phyloP scores from a whole-genome alignment of 2,113 vertebrate genomes.

The Sylvia atricapilla region DNA sequence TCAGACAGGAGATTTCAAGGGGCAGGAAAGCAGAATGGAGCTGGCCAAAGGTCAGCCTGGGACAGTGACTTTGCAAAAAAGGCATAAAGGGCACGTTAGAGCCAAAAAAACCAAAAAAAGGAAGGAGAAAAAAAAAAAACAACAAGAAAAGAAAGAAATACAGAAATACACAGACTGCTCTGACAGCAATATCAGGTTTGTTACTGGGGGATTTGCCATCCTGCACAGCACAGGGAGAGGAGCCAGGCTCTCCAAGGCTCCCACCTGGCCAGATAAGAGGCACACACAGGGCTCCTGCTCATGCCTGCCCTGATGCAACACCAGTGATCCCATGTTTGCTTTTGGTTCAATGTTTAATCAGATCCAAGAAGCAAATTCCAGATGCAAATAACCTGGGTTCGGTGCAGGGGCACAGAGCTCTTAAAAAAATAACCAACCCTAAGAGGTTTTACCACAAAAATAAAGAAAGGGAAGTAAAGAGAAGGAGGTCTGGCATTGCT shows the following conservation, averaged over 20 bases:
- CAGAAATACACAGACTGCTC: not conserved
- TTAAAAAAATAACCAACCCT: not conserved
- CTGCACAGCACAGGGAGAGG: not conserved
- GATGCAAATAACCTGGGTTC: not conserved
- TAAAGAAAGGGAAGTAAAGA: not conserved
- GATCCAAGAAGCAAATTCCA: not conserved
- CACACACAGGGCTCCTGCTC: not conserved
- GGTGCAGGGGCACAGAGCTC: not conserved
- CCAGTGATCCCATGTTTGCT: not conserved
- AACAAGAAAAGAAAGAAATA: not conserved
- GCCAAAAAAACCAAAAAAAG: not conserved
- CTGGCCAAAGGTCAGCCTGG: constrained; percentile 19
- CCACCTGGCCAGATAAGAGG: not conserved
- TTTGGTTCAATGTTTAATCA: constrained; percentile 41
- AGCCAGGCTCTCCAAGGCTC: not conserved
- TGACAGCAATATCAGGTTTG: not conserved
- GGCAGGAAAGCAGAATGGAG: not conserved
- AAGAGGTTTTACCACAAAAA: not conserved
- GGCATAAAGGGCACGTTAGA: not conserved
- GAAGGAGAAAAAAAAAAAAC: not conserved
- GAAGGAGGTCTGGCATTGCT: not conserved
- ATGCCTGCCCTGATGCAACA: not conserved
- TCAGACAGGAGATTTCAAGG: not conserved
- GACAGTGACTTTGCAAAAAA: not conserved
- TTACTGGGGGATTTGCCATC: not conserved